Base-by-base conservation (phyloP, 2,888 invertebrate species). In the Chironomus riparius region DNA sequence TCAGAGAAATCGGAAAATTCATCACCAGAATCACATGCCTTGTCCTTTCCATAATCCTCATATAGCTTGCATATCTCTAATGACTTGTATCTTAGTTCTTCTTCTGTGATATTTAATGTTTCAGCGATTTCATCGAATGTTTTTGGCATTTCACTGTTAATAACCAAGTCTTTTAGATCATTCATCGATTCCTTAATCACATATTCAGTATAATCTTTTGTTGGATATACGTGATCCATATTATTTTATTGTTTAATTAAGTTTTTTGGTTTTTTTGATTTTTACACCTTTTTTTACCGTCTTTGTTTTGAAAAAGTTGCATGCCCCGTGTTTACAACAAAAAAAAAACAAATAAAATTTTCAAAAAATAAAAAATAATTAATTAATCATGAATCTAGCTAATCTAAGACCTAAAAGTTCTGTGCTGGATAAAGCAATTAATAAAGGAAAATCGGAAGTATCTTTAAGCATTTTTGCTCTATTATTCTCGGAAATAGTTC, bases 401-500 rank as follows among this genome's bases (percentile, higher is more conserved):
- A 73, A 62, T 65, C 21, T 73, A 12, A 21, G 86, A 65, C 82
- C 81, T 90, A 0, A 71, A 50, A 71, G 56, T 24, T 92, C 92
- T 78, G 95, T 96, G 80, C 86, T 97, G 21, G 97, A 97, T 82
- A 94, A 95, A 83, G 93, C 95, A 1, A 83, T 97, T 1, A 95
- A 95, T 79, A 93, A 94, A 85, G 96, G 96, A 6, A 95, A 95
- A 85, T 91, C 92, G 15, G 97, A 97, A 87, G 92, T 96, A 76
- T 97, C 95, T 70, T 85, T 96, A 74, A 94, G 95, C 79, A 92
- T 95, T 80, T 98, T 95, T 85, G 97, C 98, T 0, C 87, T 99
- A 70, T 86, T 99, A 76, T 99, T 99, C 84, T 97, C 98, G 21
- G 99, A 99, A 88, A 91, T 98, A 78, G 97, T 99, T 1, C 97